Percentiles rank a stretch among this genome's conserved stretches.
These are phyloP conservation scores for Drosophila novamexicana DNA, from an alignment of 1,140 invertebrate genomes.

Conservation along the genomic window DNA sequence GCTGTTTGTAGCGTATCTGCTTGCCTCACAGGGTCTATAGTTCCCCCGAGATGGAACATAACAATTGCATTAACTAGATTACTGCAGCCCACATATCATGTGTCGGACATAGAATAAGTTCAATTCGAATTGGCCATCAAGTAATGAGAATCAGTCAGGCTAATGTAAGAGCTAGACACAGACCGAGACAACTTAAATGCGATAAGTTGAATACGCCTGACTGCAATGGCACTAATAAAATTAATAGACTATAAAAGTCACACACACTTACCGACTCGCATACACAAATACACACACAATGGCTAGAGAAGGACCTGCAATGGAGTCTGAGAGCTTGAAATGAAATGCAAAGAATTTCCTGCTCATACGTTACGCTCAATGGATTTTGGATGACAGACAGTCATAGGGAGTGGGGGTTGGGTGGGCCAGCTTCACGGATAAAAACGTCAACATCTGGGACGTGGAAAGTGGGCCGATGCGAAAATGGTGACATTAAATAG, in stretches of 20 bases:
- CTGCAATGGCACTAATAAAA: slow-evolving; percentile 63
- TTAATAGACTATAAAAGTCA: slow-evolving; percentile 64
- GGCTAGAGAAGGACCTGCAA: not conserved
- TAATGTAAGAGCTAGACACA: not conserved
- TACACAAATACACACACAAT: not conserved
- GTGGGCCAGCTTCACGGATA: slow-evolving; percentile 14
- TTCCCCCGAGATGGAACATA: not conserved
- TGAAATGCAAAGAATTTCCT: slow-evolving; percentile 49
- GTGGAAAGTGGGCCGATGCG: not conserved
- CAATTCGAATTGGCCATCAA: slow-evolving; percentile 33
- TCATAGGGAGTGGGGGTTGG: not conserved
- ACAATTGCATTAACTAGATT: not conserved
- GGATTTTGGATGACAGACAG: slow-evolving; percentile 53
- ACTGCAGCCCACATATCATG: not conserved
- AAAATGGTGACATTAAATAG: slow-evolving; percentile 41
- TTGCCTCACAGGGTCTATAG: no score
- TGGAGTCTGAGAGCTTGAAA: not conserved
- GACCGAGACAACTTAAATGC: slow-evolving; percentile 18
- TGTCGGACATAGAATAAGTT: not conserved
- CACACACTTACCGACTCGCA: slow-evolving; percentile 1
- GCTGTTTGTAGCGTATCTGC: no score
- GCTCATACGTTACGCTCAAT: slow-evolving; percentile 60
- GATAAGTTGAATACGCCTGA: slow-evolving; percentile 3
- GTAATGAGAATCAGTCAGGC: slow-evolving; percentile 1
- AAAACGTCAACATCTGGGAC: slow-evolving; percentile 33